A percentile compares a stretch with the other conserved stretches of the same genome.
Conservation (phyloP, 2,888 invertebrate genomes). For the Pediacus dermestoides region DNA sequence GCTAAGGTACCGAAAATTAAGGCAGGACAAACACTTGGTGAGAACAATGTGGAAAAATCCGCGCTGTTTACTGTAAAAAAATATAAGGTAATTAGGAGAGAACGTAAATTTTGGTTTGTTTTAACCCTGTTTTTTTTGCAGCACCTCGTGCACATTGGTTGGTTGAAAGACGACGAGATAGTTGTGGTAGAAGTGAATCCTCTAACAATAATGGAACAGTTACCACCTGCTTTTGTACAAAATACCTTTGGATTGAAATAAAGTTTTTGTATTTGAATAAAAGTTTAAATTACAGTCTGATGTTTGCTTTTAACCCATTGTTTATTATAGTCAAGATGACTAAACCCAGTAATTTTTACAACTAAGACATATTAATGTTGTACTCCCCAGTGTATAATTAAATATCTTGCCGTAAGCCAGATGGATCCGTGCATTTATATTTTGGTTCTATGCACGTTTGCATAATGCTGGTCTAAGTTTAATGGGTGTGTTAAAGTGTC, state of each 20-base stretch:
- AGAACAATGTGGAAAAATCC: conserved; percentile 6
- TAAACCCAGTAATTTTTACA: too few relatives aligned
- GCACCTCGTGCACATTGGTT: conserved; percentile 72
- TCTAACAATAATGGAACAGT: conserved; percentile 62
- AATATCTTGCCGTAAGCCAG: too few relatives aligned
- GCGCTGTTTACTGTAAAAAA: conserved; percentile 22
- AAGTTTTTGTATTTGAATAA: too few relatives aligned
- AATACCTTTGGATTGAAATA: conserved; percentile 61
- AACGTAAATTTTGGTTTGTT: conserved; percentile 5
- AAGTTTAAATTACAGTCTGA: conserved; percentile 4
- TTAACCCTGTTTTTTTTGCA: conserved; percentile 47
- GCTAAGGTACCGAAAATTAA: conserved; percentile 48
- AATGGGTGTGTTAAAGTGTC: conserved; percentile 15
- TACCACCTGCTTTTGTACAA: conserved; percentile 67
- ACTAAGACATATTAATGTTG: too few relatives aligned
- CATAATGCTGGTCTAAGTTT: conserved; percentile 19
- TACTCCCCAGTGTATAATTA: too few relatives aligned
- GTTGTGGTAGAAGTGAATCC: conserved; percentile 75
- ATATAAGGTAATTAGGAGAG: conserved; percentile 53
- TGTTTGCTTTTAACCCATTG: conserved; percentile 11
- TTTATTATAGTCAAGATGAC: too few relatives aligned
- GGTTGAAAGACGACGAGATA: conserved; percentile 66
- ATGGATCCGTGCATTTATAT: too few relatives aligned
- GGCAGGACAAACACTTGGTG: conserved; percentile 12
- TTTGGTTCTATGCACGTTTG: conserved; percentile 13